These are phyloP conservation scores for Auanema freiburgensis DNA, from an alignment of 2,888 invertebrate genomes.

Conservation along the genomic window DNA sequence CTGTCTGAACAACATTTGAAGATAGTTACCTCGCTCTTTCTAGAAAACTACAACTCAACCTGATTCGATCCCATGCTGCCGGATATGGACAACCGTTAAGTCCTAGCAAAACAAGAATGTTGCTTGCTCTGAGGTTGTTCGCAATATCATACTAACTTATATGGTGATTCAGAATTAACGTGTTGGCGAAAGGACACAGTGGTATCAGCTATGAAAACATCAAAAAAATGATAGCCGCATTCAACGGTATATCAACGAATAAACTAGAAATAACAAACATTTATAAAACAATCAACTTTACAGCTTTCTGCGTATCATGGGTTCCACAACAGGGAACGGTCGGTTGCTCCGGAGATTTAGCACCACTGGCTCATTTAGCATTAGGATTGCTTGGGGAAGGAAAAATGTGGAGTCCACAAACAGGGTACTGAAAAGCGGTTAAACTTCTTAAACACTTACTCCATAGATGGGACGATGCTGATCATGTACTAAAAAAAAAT, in stretches of 20 bases:
- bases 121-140: constrained; percentile 70
- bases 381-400: constrained; percentile 75
- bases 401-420: constrained; percentile 51
- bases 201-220: constrained; percentile 72
- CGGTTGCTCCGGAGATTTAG: constrained; percentile 75
- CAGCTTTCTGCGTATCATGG: constrained; percentile 73
- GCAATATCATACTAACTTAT: neutral
- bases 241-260: constrained; percentile 70
- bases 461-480: constrained; percentile 59
- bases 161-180: constrained; percentile 68
- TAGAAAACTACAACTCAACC: constrained; percentile 71
- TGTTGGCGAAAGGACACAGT: constrained; percentile 75
- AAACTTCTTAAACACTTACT: neutral
- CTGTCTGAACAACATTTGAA: neutral
- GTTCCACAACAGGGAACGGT: constrained; percentile 76
- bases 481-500: constrained; percentile 68
- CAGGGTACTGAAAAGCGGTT: constrained; percentile 25
- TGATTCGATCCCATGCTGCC: constrained; percentile 74
- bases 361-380: constrained; percentile 74
- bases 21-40: constrained; percentile 3
- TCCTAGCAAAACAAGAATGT: constrained; percentile 72
- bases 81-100: constrained; percentile 73
- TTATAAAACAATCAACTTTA: constrained; percentile 26
- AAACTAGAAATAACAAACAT: neutral
- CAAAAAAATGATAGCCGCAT: constrained; percentile 72